These are phyloP conservation scores for Polydrusus tereticollis DNA, from an alignment of 2,888 invertebrate genomes.

Conservation along the genomic window DNA sequence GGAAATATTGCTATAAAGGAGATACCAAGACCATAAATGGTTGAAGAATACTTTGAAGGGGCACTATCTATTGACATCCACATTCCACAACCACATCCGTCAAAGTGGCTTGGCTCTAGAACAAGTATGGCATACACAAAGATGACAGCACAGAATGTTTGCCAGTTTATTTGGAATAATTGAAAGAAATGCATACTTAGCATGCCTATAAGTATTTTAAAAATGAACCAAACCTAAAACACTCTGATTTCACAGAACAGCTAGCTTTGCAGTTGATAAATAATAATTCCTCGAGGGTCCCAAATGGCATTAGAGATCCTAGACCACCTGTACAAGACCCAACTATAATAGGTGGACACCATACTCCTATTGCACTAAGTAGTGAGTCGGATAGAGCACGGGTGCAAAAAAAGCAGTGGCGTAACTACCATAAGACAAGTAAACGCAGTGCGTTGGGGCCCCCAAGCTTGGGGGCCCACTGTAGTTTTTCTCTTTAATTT, in stretches of 20 bases:
- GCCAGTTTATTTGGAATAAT: conserved; percentile 45
- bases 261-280: conserved; percentile 30
- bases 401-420: too few species aligned
- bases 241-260: conserved; percentile 32
- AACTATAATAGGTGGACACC: not conserved
- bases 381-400: not conserved
- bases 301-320: conserved; percentile 1
- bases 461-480: too few species aligned
- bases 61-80: conserved; percentile 46
- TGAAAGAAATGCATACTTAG: conserved; percentile 35
- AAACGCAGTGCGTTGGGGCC: too few species aligned
- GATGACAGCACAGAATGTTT: conserved; percentile 45
- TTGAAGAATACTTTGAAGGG: conserved; percentile 33
- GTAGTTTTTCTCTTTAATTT: too few species aligned
- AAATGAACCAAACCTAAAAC: conserved; percentile 6
- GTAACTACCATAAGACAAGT: too few species aligned
- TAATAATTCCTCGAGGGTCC: not conserved
- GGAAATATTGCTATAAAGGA: conserved; percentile 19
- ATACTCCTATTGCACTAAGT: not conserved
- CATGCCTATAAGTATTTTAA: conserved; percentile 26
- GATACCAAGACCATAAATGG: conserved; percentile 17
- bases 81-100: too few species aligned
- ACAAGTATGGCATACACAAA: conserved; percentile 45
- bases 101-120: conserved; percentile 46
- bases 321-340: conserved; percentile 7